Evolutionary conservation across 2,113 vertebrate genomes (phyloP).

Genomic region (Gorsachius goisagi): DNA sequence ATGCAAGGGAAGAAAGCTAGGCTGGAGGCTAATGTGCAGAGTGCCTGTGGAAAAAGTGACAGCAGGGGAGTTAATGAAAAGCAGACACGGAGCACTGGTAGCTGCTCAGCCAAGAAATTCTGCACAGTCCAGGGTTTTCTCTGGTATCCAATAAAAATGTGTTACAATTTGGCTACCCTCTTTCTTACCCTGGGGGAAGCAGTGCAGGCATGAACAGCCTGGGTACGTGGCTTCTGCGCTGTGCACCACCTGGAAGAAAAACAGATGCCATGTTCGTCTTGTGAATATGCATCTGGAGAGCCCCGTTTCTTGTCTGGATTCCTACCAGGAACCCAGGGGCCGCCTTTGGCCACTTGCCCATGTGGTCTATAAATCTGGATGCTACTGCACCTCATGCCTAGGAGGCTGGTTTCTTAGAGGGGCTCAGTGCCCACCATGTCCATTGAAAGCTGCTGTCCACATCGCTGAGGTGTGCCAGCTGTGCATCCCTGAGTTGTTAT

Average conservation of each 20-base stretch:
- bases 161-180: not conserved
- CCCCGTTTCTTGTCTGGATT: not conserved
- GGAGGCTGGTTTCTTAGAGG: not conserved
- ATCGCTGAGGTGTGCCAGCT: accelerated
- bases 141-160: not conserved
- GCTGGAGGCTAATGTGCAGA: not conserved
- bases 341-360: not conserved
- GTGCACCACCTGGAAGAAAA: not conserved
- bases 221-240: not conserved
- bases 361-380: not conserved
- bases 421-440: not conserved
- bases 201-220: not conserved
- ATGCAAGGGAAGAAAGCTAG: not conserved
- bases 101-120: slow-evolving; percentile 4
- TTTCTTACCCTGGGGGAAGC: not conserved
- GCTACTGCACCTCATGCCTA: not conserved
- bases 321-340: accelerated
- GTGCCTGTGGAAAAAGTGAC: slow-evolving; percentile 35
- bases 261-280: accelerated
- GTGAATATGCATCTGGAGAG: not conserved
- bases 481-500: accelerated
- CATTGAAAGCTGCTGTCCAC: not conserved
- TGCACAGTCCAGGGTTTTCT: not conserved
- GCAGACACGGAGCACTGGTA: not conserved
- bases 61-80: slow-evolving; percentile 41